phyloP scores from a whole-genome alignment of 2,888 invertebrate species.

The Philereme vetulata region DNA sequence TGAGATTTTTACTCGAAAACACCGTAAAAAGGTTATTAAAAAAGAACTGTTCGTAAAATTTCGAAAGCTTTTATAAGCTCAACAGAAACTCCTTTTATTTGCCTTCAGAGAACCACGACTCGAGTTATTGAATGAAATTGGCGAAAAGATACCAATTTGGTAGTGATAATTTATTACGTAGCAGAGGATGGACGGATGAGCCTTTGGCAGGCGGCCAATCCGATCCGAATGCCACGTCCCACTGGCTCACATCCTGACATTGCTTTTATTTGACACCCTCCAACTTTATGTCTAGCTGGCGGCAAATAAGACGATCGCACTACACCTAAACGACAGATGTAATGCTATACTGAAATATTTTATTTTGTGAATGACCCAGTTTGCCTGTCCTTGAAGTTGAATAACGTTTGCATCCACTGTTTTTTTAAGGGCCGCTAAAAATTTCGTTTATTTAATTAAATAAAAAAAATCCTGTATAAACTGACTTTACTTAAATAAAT shows the following conservation, averaged over 20 bases:
- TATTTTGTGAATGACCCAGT: conserved; percentile 2
- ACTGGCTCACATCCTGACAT: conserved; percentile 40
- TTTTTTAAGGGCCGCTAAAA: too few species aligned
- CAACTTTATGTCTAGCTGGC: conserved; percentile 33
- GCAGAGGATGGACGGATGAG: conserved; percentile 43
- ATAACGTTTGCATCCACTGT: too few species aligned
- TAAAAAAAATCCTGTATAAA: too few species aligned
- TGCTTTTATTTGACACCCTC: conserved; percentile 24
- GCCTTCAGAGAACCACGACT: conserved; percentile 26
- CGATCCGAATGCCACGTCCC: conserved; percentile 33
- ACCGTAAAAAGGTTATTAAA: too few species aligned
- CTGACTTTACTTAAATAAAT: too few species aligned
- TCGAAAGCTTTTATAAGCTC: not conserved
- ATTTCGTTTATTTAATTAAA: too few species aligned
- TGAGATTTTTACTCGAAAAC: conserved; percentile 1
- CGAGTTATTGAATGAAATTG: conserved; percentile 44
- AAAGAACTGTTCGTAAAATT: too few species aligned
- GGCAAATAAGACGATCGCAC: conserved; percentile 20
- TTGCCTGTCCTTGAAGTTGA: not conserved
- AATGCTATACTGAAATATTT: conserved; percentile 14
- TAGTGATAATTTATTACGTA: conserved; percentile 52
- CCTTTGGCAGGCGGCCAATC: conserved; percentile 54
- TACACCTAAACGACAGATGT: conserved; percentile 2
- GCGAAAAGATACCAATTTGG: conserved; percentile 47
- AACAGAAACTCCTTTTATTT: not conserved